Evolutionary conservation across 2,797 vertebrate species (phyloP).

Genomic region (Morelia viridis): DNA sequence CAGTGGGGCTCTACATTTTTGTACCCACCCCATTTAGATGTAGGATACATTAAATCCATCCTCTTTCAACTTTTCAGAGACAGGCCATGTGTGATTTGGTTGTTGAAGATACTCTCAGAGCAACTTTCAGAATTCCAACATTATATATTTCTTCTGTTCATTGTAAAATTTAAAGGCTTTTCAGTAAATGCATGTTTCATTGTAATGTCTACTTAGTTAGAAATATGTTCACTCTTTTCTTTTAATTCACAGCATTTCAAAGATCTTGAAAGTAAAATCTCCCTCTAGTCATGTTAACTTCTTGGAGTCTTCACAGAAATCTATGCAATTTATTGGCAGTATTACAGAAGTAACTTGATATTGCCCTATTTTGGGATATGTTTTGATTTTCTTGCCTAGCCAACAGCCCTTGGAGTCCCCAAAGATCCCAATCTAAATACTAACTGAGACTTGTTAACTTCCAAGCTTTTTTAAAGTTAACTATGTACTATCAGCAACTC

Average conservation of each 20-base stretch:
- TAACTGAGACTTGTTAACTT: neutral
- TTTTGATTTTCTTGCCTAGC: neutral
- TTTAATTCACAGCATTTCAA: neutral
- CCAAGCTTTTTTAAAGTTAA: neutral
- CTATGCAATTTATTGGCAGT: neutral
- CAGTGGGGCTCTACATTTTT: constrained; percentile 13
- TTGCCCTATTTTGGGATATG: neutral
- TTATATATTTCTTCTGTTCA: constrained; percentile 34
- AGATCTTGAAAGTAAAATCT: neutral
- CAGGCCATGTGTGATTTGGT: neutral
- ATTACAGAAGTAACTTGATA: neutral
- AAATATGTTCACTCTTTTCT: neutral
- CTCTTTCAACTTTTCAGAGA: constrained; percentile 29
- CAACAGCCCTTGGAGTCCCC: neutral
- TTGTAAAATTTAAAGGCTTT: constrained; percentile 13
- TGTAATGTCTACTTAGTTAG: neutral
- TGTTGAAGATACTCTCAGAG: constrained; percentile 77
- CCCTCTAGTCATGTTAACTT: neutral
- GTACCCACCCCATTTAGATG: neutral
- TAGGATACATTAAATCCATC: neutral
- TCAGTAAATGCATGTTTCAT: constrained; percentile 8
- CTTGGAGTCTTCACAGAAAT: neutral
- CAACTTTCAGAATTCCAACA: constrained; percentile 59
- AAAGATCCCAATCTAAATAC: neutral
- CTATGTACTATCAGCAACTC: neutral